These are phyloP conservation scores for Epinotia brunnichana DNA, from an alignment of 2,888 invertebrate genomes.

Conservation along the genomic window DNA sequence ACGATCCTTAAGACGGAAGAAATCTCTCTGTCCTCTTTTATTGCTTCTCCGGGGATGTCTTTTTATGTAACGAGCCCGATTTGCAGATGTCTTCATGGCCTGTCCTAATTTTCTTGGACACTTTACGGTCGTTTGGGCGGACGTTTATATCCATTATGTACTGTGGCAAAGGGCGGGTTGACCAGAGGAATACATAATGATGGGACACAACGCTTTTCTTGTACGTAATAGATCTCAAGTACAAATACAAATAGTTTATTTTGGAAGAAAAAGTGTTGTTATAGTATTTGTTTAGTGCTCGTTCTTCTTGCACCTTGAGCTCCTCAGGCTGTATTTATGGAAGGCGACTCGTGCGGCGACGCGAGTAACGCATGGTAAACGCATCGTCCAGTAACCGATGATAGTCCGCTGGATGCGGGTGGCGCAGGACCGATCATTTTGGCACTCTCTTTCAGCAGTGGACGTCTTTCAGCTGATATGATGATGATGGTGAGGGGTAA, in stretches of 20 bases:
- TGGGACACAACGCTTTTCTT: not conserved
- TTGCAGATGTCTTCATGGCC: constrained; percentile 66
- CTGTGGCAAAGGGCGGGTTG: constrained; percentile 23
- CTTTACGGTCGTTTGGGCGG: constrained; percentile 52
- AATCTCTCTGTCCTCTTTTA: constrained; percentile 65
- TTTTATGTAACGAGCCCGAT: constrained; percentile 68
- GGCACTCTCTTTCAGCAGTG: too few species aligned
- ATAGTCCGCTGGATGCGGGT: too few species aligned
- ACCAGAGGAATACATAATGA: constrained; percentile 18
- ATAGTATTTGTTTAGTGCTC: too few species aligned
- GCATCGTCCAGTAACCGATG: too few species aligned
- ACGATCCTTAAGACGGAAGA: constrained; percentile 67
- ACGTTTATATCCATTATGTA: constrained; percentile 38
- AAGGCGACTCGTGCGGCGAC: too few species aligned
- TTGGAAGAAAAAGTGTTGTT: too few species aligned
- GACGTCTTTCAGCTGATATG: too few species aligned
- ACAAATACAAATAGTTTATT: too few species aligned
- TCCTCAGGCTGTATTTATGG: too few species aligned
- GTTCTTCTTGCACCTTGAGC: not conserved
- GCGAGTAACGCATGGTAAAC: too few species aligned
- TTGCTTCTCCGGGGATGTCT: constrained; percentile 66
- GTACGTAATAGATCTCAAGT: not conserved
- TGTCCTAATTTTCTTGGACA: constrained; percentile 65
- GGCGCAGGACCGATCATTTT: too few species aligned
- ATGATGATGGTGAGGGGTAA: too few species aligned